A percentile compares a stretch with the other conserved stretches of the same genome.
Evolutionary conservation across 2,797 vertebrate genomes (phyloP).

Genomic region (Gadopsis marmoratus): DNA sequence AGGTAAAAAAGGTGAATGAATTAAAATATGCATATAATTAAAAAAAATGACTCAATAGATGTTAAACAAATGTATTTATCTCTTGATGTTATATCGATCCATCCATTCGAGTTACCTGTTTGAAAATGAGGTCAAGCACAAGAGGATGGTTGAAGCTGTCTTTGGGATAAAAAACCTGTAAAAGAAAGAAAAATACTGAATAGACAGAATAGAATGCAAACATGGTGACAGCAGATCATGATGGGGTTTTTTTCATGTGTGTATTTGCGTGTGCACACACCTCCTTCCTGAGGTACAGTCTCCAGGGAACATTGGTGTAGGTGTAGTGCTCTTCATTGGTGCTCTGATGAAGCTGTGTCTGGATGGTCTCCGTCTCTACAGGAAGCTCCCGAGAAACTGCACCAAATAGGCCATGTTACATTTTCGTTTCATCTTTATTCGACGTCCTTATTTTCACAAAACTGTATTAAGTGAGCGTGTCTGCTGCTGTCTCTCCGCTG

Average conservation of each 20-base stretch:
- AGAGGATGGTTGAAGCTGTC: constrained; percentile 92
- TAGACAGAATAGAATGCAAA: neutral
- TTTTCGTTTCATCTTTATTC: constrained; percentile 1
- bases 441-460: neutral
- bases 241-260: neutral
- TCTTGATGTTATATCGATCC: neutral
- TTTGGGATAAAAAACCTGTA: constrained; percentile 97
- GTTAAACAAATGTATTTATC: neutral
- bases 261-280: constrained; percentile 68
- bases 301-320: constrained; percentile 95
- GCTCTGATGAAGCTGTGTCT: constrained; percentile 91
- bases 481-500: neutral
- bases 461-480: neutral
- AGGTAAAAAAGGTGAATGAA: constrained; percentile 3
- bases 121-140: constrained; percentile 94
- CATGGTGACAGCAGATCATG: neutral
- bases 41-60: too few species aligned
- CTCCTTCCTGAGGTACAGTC: constrained; percentile 95
- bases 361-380: constrained; percentile 86
- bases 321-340: constrained; percentile 91
- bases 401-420: constrained; percentile 12
- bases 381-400: constrained; percentile 89
- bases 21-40: neutral
- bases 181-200: constrained; percentile 26
- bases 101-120: constrained; percentile 86